These are phyloP conservation scores for Phortica okadai DNA, from an alignment of 2,888 invertebrate species.

Conservation along the genomic window DNA sequence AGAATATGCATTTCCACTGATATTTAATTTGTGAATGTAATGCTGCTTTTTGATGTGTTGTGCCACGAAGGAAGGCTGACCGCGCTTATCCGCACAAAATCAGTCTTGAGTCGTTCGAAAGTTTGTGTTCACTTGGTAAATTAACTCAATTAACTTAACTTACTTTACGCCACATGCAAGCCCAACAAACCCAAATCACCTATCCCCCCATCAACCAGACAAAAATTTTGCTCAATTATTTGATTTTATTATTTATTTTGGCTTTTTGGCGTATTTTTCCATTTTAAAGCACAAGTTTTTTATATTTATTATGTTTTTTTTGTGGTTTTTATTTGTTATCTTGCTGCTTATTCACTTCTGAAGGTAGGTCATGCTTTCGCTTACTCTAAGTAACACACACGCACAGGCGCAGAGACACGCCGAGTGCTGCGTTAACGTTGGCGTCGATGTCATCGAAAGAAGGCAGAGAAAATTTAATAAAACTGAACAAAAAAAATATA, in stretches of 20 bases:
- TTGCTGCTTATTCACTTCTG: slow-evolving; percentile 30
- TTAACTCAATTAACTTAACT: too few species aligned
- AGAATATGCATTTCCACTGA: too few species aligned
- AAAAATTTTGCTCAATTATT: neutral
- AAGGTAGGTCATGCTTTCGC: slow-evolving; percentile 67
- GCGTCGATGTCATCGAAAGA: neutral
- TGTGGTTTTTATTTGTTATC: slow-evolving; percentile 34
- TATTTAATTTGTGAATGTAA: too few species aligned
- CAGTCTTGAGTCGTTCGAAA: too few species aligned
- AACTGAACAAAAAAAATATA: slow-evolving; percentile 8
- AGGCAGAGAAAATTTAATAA: neutral
- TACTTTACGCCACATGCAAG: too few species aligned
- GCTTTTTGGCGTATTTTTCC: neutral
- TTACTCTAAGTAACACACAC: slow-evolving; percentile 34
- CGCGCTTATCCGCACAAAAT: too few species aligned
- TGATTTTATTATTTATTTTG: neutral
- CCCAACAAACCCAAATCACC: too few species aligned
- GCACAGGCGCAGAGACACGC: neutral
- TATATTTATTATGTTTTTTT: neutral
- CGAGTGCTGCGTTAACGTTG: neutral
- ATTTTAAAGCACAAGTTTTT: neutral
- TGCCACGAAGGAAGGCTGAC: too few species aligned
- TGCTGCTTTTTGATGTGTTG: too few species aligned
- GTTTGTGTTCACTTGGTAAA: too few species aligned
- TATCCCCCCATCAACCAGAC: too few species aligned